Base-by-base conservation (phyloP, 2,113 vertebrate genomes). In the Poecilia latipinna region DNA sequence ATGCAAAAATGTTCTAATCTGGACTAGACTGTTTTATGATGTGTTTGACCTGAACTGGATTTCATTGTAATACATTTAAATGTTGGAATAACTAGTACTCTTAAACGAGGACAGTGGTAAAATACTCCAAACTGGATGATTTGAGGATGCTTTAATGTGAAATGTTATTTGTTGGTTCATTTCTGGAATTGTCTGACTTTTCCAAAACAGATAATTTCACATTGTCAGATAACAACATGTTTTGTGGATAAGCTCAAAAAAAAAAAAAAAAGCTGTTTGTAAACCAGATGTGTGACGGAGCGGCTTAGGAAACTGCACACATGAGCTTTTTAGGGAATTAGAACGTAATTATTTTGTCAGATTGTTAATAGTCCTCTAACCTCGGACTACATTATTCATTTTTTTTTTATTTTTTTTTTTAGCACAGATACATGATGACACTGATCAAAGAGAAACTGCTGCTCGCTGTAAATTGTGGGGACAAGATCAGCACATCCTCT, bases 281-380 rank as follows among this genome's bases (percentile, higher is more conserved):
- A 48, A 48, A 48, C 44, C 44, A 17, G 15, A 48, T 48, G 17
- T 48, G 15, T 65, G 31, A 51, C 39, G 4, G 79, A 82, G 67
- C 61, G 19, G 61, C 60, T 74, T 4, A 13, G 61, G 72, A 72
- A 82, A 82, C 76, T 2, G 63, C 2, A 11, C n/a, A 77, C 89
- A 65, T 68, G 28, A 1, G 54, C 77, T 80, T 82, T 83, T 31
- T 70, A 65, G 54, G 67, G 82, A 90, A 86, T 84, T 84, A 78
- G 82, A 86, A 72, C 83, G 79, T 85, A 85, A 90, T 90, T 90
- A 90, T 85, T 87, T 81, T 87, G 89, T 90, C 91, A 86, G 81
- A 78, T 85, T 86, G 65, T 75, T 88, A 86, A 88, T 82, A 76
- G 86, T 74, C 72, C 62, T 48, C 75, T 80, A 84, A 84, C 85